Conservation (phyloP, 1,140 invertebrate genomes). For the Papilio machaon region DNA sequence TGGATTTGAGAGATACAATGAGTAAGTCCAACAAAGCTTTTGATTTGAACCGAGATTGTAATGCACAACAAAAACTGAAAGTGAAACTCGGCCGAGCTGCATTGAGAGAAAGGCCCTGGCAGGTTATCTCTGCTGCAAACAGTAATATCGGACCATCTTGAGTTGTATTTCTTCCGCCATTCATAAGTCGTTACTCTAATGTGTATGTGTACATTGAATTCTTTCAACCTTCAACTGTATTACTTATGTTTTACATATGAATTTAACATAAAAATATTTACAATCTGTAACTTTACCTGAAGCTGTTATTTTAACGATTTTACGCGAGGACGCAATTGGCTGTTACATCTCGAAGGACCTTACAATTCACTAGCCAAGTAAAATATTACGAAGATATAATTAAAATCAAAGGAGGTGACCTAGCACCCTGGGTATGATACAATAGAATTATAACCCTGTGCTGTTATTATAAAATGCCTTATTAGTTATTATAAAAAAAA, state of each 20-base stretch:
- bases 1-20: neutral
- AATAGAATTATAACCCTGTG: neutral
- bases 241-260: neutral
- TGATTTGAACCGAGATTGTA: conserved; percentile 10
- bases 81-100: conserved; percentile 30
- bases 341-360: conserved; percentile 1
- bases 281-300: neutral
- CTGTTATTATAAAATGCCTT: neutral
- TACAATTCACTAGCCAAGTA: neutral
- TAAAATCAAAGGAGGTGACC: neutral
- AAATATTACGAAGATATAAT: neutral
- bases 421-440: neutral
- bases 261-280: neutral
- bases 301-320: neutral
- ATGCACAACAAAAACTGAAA: conserved; percentile 34
- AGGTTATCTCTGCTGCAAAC: conserved; percentile 26
- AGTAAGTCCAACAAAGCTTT: conserved; percentile 3
- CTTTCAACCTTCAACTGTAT: neutral
- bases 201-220: neutral
- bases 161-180: conserved; percentile 25
- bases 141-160: conserved; percentile 31
- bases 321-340: neutral
- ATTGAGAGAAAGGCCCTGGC: conserved; percentile 32
- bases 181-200: conserved; percentile 28
- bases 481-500: neutral